Percentiles rank a stretch among this genome's conserved stretches.
Conservation (phyloP, 1,140 invertebrate species). For the Hypsibius dujardini region DNA sequence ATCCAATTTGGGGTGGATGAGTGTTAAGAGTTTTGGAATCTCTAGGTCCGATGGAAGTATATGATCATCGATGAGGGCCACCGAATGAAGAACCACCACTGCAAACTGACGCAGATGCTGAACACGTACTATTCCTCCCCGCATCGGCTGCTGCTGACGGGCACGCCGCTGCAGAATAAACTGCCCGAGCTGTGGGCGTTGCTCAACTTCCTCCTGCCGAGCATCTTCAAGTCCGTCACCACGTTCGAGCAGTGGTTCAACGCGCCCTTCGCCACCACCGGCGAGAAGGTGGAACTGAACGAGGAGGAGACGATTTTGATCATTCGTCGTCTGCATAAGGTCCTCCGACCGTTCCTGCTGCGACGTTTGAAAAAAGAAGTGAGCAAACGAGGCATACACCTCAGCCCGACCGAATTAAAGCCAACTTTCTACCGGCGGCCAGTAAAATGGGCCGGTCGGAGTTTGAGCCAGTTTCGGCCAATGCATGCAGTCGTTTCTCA, state of each 20-base stretch:
- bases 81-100: constrained; percentile 99
- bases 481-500: too few species aligned
- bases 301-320: constrained; percentile 99
- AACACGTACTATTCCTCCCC: constrained; percentile 91
- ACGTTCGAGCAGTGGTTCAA: constrained; percentile 99
- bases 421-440: too few species aligned
- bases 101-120: constrained; percentile 81
- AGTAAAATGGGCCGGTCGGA: too few species aligned
- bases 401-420: too few species aligned
- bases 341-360: constrained; percentile 83
- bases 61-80: constrained; percentile 99
- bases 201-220: constrained; percentile 90
- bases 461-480: too few species aligned
- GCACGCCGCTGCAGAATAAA: constrained; percentile 90
- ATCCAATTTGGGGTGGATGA: too few species aligned
- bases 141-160: constrained; percentile 79
- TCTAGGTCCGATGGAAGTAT: constrained; percentile 94
- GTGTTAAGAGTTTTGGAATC: too few species aligned
- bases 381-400: too few species aligned
- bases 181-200: constrained; percentile 94
- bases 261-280: constrained; percentile 93
- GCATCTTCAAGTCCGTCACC: constrained; percentile 91
- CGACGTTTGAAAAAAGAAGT: constrained; percentile 90
- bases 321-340: constrained; percentile 95
- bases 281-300: constrained; percentile 92